Conservation (phyloP, 2,113 vertebrate genomes). For the Ciconia boyciana region DNA sequence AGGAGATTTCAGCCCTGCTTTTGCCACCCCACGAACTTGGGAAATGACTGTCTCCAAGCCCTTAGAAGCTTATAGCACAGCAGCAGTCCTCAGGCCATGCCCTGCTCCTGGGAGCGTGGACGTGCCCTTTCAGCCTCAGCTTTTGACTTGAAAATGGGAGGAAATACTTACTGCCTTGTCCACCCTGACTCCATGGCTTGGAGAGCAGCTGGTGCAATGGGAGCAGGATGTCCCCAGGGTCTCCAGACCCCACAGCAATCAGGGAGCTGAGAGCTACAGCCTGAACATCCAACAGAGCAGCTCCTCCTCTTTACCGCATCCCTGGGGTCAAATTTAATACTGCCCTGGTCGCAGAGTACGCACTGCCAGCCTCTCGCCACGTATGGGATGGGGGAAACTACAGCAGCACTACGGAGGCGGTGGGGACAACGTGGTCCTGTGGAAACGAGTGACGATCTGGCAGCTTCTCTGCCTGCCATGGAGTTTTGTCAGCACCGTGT, state of each 20-base stretch:
- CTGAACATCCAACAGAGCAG: not conserved
- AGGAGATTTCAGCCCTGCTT: not conserved
- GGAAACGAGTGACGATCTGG: fast-evolving
- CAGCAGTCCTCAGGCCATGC: fast-evolving
- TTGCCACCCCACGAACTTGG: not conserved
- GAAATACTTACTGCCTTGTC: not conserved
- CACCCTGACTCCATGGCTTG: not conserved
- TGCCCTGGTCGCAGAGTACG: fast-evolving
- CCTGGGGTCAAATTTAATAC: not conserved
- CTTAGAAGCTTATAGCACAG: not conserved
- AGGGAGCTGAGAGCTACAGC: not conserved
- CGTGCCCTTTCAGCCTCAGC: not conserved
- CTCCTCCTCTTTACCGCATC: not conserved
- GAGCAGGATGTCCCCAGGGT: no score
- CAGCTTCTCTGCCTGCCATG: not conserved
- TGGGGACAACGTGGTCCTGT: fast-evolving
- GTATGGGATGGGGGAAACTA: not conserved
- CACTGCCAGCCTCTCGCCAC: not conserved
- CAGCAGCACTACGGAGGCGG: fast-evolving
- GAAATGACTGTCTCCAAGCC: not conserved
- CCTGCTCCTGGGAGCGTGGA: fast-evolving
- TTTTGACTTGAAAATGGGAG: fast-evolving
- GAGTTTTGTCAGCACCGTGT: slow-evolving; percentile 56
- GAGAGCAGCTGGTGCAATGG: not conserved
- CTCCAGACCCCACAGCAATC: not conserved